A percentile compares a stretch with the other conserved stretches of the same genome.
phyloP scores from a whole-genome alignment of 2,888 invertebrate species.

The Apantesis nais region DNA sequence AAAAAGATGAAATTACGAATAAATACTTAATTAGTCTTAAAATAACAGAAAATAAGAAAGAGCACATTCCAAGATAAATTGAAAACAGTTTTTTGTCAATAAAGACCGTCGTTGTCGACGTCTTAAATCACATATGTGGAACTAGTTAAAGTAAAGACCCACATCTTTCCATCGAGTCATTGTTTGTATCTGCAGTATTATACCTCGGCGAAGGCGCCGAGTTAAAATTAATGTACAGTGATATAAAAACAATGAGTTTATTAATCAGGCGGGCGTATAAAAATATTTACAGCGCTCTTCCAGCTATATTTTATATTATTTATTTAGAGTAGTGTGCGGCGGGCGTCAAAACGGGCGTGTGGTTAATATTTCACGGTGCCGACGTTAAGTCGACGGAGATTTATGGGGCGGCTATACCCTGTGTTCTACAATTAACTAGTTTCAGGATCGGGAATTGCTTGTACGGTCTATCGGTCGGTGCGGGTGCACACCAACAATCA shows the following conservation, averaged over 20 bases:
- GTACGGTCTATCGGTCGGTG: conserved; percentile 29
- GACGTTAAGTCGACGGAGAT: conserved; percentile 82
- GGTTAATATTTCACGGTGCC: conserved; percentile 82
- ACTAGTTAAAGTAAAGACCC: conserved; percentile 34
- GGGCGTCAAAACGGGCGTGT: conserved; percentile 78
- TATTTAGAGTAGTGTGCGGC: conserved; percentile 66
- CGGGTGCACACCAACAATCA: conserved; percentile 37
- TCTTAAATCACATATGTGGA: conserved; percentile 31
- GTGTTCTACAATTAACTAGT: conserved; percentile 81
- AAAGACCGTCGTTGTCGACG: conserved; percentile 15
- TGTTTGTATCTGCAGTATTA: conserved; percentile 32
- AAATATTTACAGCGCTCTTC: conserved; percentile 55
- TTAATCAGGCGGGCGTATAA: conserved; percentile 38
- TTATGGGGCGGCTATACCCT: conserved; percentile 74
- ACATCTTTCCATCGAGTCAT: conserved; percentile 27
- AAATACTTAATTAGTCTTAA: too few relatives aligned
- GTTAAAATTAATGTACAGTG: conserved; percentile 41
- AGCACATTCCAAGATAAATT: conserved; percentile 3
- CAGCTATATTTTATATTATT: conserved; percentile 69
- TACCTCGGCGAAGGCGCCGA: conserved; percentile 36
- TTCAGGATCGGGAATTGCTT: conserved; percentile 39
- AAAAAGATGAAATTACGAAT: too few relatives aligned
- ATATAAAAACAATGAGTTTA: conserved; percentile 45
- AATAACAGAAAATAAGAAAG: background rate
- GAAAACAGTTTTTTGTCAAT: conserved; percentile 26